Evolutionary conservation across 2,113 vertebrate species (phyloP).

Genomic region (Lasiurus borealis): DNA sequence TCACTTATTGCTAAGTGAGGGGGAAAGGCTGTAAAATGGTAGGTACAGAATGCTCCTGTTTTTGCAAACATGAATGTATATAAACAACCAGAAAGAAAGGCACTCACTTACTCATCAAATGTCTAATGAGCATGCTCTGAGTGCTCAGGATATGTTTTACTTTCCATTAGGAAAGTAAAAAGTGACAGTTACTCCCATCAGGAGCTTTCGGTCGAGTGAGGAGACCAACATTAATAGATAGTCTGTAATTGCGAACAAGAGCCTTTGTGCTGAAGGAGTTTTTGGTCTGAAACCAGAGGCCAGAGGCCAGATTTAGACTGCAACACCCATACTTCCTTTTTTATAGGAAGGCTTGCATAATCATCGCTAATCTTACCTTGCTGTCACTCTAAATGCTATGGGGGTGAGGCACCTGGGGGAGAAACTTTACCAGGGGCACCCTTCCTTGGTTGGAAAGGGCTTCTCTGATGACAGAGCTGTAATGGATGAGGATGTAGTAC

Average conservation of each 20-base stretch:
- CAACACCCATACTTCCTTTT: slow-evolving; percentile 46
- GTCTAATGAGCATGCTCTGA: not conserved
- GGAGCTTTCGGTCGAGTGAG: not conserved
- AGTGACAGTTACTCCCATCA: not conserved
- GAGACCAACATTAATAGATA: not conserved
- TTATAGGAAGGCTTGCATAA: not conserved
- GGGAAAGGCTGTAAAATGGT: not conserved
- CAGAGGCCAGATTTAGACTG: slow-evolving; percentile 32
- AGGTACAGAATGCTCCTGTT: not conserved
- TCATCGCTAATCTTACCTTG: not conserved
- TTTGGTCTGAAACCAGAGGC: slow-evolving; percentile 52
- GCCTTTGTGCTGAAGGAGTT: not conserved
- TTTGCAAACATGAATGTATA: not conserved
- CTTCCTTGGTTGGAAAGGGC: not conserved
- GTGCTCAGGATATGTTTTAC: not conserved
- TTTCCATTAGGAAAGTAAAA: slow-evolving; percentile 3
- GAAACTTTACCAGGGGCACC: not conserved
- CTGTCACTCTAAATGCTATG: not conserved
- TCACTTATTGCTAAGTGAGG: not conserved
- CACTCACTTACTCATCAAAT: not conserved
- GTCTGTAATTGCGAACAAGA: not conserved
- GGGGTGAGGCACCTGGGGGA: not conserved
- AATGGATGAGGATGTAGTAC: not conserved
- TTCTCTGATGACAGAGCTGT: not conserved
- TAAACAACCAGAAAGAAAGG: not conserved